Base-by-base conservation (phyloP, 2,113 vertebrate genomes). In the Eulemur macaco region DNA sequence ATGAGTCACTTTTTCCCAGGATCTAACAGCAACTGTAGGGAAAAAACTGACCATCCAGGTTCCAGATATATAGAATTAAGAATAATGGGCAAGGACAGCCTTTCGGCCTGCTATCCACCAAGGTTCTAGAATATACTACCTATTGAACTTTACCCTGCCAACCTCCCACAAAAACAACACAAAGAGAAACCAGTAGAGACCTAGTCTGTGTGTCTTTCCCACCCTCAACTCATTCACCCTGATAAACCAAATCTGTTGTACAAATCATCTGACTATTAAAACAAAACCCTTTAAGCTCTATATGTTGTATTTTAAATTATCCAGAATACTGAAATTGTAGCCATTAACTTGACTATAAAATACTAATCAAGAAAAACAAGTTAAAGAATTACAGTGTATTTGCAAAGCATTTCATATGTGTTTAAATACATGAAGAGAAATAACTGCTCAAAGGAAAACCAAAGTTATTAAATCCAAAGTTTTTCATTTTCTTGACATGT, bases 391-490 rank as follows among this genome's bases (percentile, higher is more conserved):
- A 90, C 60, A 37, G 39, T 77, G 10, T 69, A 45, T 42, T 83
- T 96, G 69, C 73, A 96, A 96, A 96, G 31, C 2, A 94, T 54
- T 23, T 90, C n/a, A 13, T 12, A 73, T 20, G 34, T 34, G 63
- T 94, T 89, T 77, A 96, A 94, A 77, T 52, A 81, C 69, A 71
- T 3, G 20, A 54, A 63, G 68, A 93, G 27, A 94, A 98, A 66
- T 29, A 89, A 83, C 4, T 54, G 58, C 80, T 84, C 42, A 68
- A 85, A 93, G 27, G 37, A 58, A 97, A 94, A 23, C 25, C 37
- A 60, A 94, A 66, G n/a, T 85, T 45, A 63, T 27, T 71, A 88
- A 87, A 82, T 21, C 5, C 50, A 50, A 89, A 90, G 54, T 81
- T 94, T 96, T 93, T 80, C 74, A 52, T 86, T 93, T 89, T 93